Conservation (phyloP, 1,140 invertebrate species). For the Pinna nobilis region DNA sequence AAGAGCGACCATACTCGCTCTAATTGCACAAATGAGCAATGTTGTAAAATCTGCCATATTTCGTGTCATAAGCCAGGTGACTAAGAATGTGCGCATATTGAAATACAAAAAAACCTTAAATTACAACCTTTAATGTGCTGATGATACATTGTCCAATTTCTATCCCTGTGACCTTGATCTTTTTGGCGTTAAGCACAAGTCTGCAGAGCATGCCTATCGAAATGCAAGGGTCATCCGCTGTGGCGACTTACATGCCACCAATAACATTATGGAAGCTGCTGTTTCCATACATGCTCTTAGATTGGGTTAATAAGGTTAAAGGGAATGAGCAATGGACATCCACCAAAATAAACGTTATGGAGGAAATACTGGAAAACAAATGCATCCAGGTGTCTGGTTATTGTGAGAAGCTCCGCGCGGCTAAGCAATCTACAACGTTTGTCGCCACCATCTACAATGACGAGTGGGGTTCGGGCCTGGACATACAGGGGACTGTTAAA, state of each 20-base stretch:
- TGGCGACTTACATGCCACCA: neutral
- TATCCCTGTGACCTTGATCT: too few relatives aligned
- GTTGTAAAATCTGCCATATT: too few relatives aligned
- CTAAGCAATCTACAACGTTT: neutral
- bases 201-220: constrained; percentile 8
- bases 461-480: neutral
- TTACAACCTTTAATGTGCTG: too few relatives aligned
- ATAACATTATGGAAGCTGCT: neutral
- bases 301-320: neutral
- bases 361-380: too few relatives aligned
- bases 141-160: too few relatives aligned
- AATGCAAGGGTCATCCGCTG: neutral
- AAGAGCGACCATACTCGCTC: too few relatives aligned
- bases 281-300: neutral
- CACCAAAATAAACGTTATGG: too few relatives aligned
- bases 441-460: neutral
- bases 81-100: neutral
- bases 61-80: neutral
- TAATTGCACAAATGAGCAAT: too few relatives aligned
- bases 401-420: neutral
- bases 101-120: neutral
- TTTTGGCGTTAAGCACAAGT: neutral
- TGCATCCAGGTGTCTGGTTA: neutral
- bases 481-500: neutral
- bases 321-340: constrained; percentile 1